Base-by-base conservation (phyloP, 1,140 invertebrate species). In the Caenorhabditis latens region DNA sequence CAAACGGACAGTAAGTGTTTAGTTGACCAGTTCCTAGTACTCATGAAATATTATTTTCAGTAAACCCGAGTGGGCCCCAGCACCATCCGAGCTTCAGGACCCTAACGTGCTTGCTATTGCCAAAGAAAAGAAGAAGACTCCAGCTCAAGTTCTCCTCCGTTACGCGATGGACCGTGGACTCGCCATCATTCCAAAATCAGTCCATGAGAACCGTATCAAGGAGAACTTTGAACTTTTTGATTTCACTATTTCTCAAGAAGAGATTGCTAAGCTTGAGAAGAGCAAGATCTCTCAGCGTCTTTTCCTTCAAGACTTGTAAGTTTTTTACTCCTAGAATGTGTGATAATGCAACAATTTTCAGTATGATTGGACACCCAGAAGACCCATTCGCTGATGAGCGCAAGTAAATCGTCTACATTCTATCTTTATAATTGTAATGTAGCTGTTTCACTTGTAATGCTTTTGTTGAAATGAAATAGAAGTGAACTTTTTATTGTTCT, bases 51-150 rank as follows among this genome's bases (percentile, higher is more conserved):
- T 2, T 32, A 57, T 79, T 85, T 90, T 53, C 53, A 90, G 90
- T 16, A 86, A 88, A 43, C 83, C 87, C 8, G 85, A 89, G n/a
- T 89, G 89, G 89, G 87, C 91, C 19, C 88, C 86, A 43, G 88
- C 88, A 7, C 90, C 90, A 24, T 48, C 53, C 48, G 21, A 19
- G 50, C 14, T 32, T 4, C 91, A 94, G 24, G 94, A 96, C 90
- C 91, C 94, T 13, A 90, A 92, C 5, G 94, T 96, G 4, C 91
- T 90, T 53, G 89, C 93, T 71, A 93, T 96, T 61, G 90, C 58
- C 88, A 93, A 83, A 93, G 96, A 94, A 89, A 91, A 95, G 40
- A 91, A 94, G 2, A 94, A 94, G 89, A 93, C 94, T 13, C 92
- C 94, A 58, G 94, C 95, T 7, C 95, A 96, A 88, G 88, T 93